phyloP scores from a whole-genome alignment of 1,140 invertebrate genomes.

The Pteromalus puparum region DNA sequence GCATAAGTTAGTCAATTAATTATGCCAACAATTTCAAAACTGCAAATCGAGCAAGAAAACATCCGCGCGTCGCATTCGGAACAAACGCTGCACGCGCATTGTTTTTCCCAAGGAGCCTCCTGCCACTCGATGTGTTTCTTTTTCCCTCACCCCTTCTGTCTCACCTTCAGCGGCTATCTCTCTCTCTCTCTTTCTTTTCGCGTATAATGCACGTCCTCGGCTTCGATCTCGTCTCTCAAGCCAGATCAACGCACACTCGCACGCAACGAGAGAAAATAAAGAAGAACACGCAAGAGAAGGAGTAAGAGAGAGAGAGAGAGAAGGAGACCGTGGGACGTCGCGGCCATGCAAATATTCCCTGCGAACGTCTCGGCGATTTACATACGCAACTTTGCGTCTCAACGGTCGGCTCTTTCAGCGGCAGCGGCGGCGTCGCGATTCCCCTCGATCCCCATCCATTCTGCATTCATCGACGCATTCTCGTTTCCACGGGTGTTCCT shows the following conservation, averaged over 20 bases:
- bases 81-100: conserved; percentile 18
- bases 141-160: background rate
- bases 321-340: conserved; percentile 59
- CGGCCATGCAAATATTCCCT: conserved; percentile 63
- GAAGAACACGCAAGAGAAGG: background rate
- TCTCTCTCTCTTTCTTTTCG: conserved; percentile 7
- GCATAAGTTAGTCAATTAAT: conserved; percentile 29
- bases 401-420: conserved; percentile 48
- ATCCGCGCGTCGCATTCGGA: background rate
- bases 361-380: conserved; percentile 63
- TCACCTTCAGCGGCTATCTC: conserved; percentile 20
- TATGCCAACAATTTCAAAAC: conserved; percentile 31
- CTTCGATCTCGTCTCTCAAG: conserved; percentile 51
- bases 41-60: background rate
- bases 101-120: conserved; percentile 25
- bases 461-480: conserved; percentile 68
- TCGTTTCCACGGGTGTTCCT: conserved; percentile 63
- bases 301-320: conserved; percentile 30
- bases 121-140: background rate
- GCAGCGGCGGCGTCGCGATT: conserved; percentile 57
- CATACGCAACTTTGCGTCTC: conserved; percentile 62
- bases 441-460: conserved; percentile 64
- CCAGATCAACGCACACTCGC: conserved; percentile 27
- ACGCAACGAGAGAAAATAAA: background rate
- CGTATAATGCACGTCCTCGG: conserved; percentile 46